phyloP scores from a whole-genome alignment of 2,113 vertebrate genomes.

The Cranoglanis bouderius region DNA sequence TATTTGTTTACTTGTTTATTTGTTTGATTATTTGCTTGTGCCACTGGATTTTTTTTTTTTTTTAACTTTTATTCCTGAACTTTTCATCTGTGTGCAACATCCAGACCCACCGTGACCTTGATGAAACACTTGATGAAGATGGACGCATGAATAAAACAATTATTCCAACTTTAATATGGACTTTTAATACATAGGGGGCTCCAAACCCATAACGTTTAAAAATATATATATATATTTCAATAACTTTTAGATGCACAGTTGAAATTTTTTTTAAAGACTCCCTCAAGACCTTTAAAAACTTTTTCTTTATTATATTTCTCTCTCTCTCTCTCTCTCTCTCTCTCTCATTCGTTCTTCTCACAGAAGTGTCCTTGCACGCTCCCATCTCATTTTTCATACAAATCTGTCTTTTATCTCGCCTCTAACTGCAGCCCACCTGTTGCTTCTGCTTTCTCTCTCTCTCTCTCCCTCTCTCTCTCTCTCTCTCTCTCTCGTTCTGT shows the following conservation, averaged over 20 bases:
- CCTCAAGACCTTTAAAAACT: too few species aligned
- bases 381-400: constrained; percentile 65
- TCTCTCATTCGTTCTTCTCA: not conserved
- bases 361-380: constrained; percentile 45
- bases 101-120: not conserved
- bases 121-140: not conserved
- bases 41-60: not conserved
- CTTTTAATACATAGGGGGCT: not conserved
- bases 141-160: not conserved
- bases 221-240: not conserved
- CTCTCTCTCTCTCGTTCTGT: not conserved
- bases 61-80: not conserved
- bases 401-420: constrained; percentile 63
- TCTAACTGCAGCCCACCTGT: constrained; percentile 69
- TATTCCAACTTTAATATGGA: not conserved
- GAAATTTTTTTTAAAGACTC: not conserved
- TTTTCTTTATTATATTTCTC: not conserved
- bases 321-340: not conserved
- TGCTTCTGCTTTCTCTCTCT: constrained; percentile 59
- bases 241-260: not conserved
- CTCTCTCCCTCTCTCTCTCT: not conserved
- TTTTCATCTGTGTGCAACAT: not conserved
- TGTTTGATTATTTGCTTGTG: too few species aligned
- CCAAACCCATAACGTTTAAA: not conserved
- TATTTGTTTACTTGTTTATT: too few species aligned